A percentile compares a stretch with the other conserved stretches of the same genome.
Evolutionary conservation across 1,140 invertebrate genomes (phyloP).

Genomic region (Vanessa atalanta): DNA sequence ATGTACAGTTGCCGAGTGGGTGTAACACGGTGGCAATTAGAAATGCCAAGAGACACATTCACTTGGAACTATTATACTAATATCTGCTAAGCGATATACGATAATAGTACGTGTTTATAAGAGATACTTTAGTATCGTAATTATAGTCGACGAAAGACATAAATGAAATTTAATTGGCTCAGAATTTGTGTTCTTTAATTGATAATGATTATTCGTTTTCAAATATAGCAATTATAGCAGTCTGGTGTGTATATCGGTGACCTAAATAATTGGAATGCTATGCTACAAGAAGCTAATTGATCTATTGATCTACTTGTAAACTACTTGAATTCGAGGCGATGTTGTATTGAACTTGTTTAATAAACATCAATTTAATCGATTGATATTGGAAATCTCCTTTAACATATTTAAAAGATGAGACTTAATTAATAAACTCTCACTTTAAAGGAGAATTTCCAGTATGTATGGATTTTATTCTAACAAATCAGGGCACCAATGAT

Average conservation of each 20-base stretch:
- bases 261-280: conserved; percentile 34
- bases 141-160: conserved; percentile 10
- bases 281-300: conserved; percentile 30
- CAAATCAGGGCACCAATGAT: too few species aligned
- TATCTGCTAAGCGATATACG: not conserved
- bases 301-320: conserved; percentile 35
- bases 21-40: conserved; percentile 45
- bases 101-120: conserved; percentile 4
- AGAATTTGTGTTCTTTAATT: conserved; percentile 30
- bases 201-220: conserved; percentile 30
- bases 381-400: not conserved
- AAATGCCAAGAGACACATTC: conserved; percentile 36
- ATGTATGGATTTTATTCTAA: too few species aligned
- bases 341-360: conserved; percentile 27
- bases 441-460: too few species aligned
- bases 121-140: conserved; percentile 8
- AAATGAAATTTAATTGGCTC: conserved; percentile 27
- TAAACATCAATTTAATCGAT: not conserved
- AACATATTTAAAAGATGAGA: not conserved
- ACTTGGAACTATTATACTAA: conserved; percentile 22
- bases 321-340: conserved; percentile 16
- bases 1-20: conserved; percentile 38
- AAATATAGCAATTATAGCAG: conserved; percentile 12
- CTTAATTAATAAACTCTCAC: too few species aligned
- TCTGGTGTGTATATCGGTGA: conserved; percentile 22